phyloP scores from a whole-genome alignment of 2,113 vertebrate species.

The Synodontis membranacea region DNA sequence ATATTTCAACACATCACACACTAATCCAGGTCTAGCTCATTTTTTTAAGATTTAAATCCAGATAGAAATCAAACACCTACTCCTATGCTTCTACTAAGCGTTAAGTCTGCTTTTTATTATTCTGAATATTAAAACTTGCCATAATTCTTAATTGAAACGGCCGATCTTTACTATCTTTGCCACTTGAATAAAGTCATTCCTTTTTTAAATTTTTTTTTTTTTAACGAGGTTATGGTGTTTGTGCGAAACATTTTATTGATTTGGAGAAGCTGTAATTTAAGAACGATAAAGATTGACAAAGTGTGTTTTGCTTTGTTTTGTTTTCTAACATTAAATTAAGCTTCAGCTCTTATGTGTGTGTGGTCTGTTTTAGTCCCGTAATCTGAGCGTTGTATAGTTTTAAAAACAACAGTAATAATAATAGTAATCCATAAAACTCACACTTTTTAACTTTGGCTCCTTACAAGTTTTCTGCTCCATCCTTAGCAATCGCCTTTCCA shows the following conservation, averaged over 20 bases:
- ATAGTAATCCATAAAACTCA: not conserved
- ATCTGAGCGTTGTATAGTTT: not conserved
- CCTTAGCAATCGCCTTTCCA: conserved; percentile 6
- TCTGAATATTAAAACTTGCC: not conserved
- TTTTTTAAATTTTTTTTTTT: conserved; percentile 5
- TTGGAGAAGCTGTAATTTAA: conserved; percentile 1
- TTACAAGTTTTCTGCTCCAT: not conserved
- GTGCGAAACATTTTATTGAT: not conserved
- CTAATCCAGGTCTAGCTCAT: not conserved
- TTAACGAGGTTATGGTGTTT: conserved; percentile 20
- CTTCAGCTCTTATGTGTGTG: conserved; percentile 25
- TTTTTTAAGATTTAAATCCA: not conserved
- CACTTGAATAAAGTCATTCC: conserved; percentile 16
- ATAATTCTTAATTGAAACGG: not conserved
- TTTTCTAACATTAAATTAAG: conserved; percentile 50
- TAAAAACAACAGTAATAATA: not conserved
- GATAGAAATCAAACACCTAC: conserved; percentile 23
- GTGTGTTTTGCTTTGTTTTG: conserved; percentile 12
- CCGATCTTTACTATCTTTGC: conserved; percentile 15
- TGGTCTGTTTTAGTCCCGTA: not conserved
- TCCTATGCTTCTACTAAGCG: not conserved
- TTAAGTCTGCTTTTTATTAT: not conserved
- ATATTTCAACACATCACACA: not conserved
- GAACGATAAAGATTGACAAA: conserved; percentile 6
- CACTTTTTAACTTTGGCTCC: not conserved